phyloP scores from a whole-genome alignment of 2,888 invertebrate genomes.

The Cephus runcator region DNA sequence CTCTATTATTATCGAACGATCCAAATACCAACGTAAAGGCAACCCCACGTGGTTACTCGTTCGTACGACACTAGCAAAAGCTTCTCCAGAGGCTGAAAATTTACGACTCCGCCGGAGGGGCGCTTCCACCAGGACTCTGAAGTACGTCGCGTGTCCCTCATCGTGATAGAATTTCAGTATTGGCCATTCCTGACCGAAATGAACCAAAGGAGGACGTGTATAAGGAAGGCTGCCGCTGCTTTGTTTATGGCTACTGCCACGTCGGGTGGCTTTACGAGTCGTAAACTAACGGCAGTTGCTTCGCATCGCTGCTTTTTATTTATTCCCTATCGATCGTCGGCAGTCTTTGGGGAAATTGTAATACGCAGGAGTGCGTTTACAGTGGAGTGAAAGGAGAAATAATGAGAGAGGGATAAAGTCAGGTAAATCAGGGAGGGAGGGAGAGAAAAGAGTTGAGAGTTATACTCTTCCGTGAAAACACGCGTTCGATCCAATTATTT shows the following conservation, averaged over 20 bases:
- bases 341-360: slow-evolving; percentile 5
- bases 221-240: background rate
- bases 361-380: slow-evolving; percentile 21
- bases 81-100: background rate
- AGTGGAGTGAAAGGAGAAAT: background rate
- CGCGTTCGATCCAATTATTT: background rate
- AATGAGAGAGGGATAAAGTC: background rate
- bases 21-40: background rate
- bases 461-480: background rate
- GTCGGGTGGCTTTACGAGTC: slow-evolving; percentile 27
- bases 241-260: background rate
- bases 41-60: background rate
- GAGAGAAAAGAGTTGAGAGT: background rate
- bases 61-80: background rate
- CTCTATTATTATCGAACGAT: background rate
- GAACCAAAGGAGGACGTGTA: background rate
- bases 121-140: background rate
- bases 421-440: slow-evolving; percentile 6
- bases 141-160: background rate
- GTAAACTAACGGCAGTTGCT: slow-evolving; percentile 29
- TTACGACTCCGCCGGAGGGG: background rate
- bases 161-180: background rate
- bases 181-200: background rate
- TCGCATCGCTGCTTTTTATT: slow-evolving; percentile 23
- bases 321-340: slow-evolving; percentile 31